Percentiles rank a stretch among this genome's conserved stretches.
These are phyloP conservation scores for Labrus mixtus DNA, from an alignment of 2,113 vertebrate genomes.

Conservation along the genomic window DNA sequence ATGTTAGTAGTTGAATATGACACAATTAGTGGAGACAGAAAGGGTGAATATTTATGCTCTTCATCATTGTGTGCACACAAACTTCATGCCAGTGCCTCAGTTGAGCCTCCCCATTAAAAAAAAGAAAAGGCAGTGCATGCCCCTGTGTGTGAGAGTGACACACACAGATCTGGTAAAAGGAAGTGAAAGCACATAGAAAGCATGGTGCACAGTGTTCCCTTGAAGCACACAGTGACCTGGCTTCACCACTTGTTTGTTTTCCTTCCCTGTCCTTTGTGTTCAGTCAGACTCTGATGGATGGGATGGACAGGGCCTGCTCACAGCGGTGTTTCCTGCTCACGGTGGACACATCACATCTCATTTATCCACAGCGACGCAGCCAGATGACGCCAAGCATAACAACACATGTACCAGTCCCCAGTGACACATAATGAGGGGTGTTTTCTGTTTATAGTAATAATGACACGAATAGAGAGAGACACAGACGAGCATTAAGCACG, in stretches of 20 bases:
- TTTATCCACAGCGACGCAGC: constrained; percentile 17
- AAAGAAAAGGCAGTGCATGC: no score
- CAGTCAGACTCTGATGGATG: constrained; percentile 8
- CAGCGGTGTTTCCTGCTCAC: constrained; percentile 72
- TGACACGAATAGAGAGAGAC: not conserved
- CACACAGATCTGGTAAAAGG: no score
- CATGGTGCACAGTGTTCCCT: no score
- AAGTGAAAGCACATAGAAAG: no score
- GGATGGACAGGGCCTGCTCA: constrained; percentile 60
- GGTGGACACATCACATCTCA: constrained; percentile 59
- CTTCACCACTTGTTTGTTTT: constrained; percentile 4
- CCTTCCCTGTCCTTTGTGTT: constrained; percentile 9
- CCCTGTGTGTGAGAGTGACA: no score
- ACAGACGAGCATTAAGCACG: not conserved
- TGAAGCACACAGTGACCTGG: not conserved
- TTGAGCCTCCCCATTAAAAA: no score
- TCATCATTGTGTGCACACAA: no score
- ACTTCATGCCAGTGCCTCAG: no score
- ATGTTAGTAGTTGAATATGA: no score
- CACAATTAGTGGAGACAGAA: no score
- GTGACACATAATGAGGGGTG: not conserved
- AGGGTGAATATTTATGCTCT: no score
- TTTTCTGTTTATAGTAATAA: not conserved
- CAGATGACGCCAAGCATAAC: not conserved
- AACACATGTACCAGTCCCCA: not conserved